Percentiles rank a stretch among this genome's conserved stretches.
phyloP scores from a whole-genome alignment of 64 coral and sea anemone genomes.

The Montipora efflorescens region DNA sequence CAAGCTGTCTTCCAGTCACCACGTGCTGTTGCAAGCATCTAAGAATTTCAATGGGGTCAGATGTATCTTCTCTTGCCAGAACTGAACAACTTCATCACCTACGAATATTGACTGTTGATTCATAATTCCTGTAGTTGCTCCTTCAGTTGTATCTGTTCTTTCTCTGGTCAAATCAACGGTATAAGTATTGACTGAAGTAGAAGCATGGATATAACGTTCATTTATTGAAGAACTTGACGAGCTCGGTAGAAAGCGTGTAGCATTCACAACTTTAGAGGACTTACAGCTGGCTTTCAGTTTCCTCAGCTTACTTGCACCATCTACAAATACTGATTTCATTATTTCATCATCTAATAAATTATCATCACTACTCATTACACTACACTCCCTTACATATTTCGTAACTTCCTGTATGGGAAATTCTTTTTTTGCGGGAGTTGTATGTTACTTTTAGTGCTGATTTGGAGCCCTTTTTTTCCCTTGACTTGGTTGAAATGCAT shows the following conservation, averaged over 20 bases:
- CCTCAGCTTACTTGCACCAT: not conserved
- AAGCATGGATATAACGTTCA: not conserved
- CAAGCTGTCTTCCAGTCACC: constrained; percentile 52
- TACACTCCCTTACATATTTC: not conserved
- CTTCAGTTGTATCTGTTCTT: not conserved
- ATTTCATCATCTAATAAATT: constrained; percentile 12
- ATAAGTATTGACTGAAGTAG: not conserved
- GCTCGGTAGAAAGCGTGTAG: not conserved
- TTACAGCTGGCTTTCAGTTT: not conserved
- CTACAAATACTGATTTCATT: not conserved
- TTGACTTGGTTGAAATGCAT: constrained; percentile 46
- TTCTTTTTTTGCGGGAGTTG: constrained; percentile 8
- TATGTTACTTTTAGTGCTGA: constrained; percentile 32
- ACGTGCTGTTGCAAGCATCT: constrained; percentile 41
- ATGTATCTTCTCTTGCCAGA: constrained; percentile 67
- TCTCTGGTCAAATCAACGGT: constrained; percentile 21
- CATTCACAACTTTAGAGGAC: not conserved
- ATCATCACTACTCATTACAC: not conserved
- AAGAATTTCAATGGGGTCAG: constrained; percentile 55
- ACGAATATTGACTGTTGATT: not conserved
- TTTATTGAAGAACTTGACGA: too few relatives aligned
- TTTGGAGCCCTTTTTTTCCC: constrained; percentile 23
- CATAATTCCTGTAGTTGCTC: not conserved
- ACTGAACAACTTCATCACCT: constrained; percentile 24
- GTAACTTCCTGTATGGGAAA: constrained; percentile 1